A percentile compares a stretch with the other conserved stretches of the same genome.
Conservation (phyloP, 1,140 invertebrate species). For the Microplitis demolitor region DNA sequence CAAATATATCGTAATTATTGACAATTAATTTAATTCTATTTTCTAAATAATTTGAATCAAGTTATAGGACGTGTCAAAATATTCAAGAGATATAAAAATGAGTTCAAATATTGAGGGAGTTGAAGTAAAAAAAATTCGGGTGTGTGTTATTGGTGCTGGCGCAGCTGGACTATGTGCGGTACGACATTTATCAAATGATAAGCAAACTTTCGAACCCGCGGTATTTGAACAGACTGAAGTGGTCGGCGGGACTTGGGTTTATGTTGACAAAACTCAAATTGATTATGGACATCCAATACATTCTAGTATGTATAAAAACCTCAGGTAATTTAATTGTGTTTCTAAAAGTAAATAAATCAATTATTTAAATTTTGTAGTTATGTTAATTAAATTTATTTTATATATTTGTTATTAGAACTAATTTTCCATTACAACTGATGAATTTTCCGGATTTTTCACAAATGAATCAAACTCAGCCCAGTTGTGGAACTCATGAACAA, state of each 20-base stretch:
- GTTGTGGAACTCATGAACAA: conserved; percentile 66
- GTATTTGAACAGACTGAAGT: conserved; percentile 69
- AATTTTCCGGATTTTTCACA: conserved; percentile 73
- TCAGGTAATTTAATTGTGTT: conserved; percentile 41
- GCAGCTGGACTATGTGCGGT: conserved; percentile 76
- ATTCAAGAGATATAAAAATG: conserved; percentile 20
- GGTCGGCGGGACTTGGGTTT: conserved; percentile 77
- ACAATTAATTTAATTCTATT: no score
- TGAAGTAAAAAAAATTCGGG: conserved; percentile 48
- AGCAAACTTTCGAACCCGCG: conserved; percentile 52
- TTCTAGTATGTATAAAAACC: conserved; percentile 73
- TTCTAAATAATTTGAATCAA: no score
- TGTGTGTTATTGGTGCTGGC: conserved; percentile 79
- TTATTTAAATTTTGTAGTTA: no score
- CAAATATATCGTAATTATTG: no score
- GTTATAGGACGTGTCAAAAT: no score
- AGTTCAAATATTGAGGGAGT: conserved; percentile 32
- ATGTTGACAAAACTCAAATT: conserved; percentile 66
- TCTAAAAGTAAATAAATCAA: no score
- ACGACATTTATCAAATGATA: conserved; percentile 60
- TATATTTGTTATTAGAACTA: conserved; percentile 64
- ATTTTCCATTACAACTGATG: conserved; percentile 80
- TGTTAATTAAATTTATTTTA: conserved; percentile 9
- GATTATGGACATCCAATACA: conserved; percentile 69
- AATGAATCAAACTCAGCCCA: conserved; percentile 51